Evolutionary conservation across 2,113 vertebrate species (phyloP).

Genomic region (Zapornia atra): DNA sequence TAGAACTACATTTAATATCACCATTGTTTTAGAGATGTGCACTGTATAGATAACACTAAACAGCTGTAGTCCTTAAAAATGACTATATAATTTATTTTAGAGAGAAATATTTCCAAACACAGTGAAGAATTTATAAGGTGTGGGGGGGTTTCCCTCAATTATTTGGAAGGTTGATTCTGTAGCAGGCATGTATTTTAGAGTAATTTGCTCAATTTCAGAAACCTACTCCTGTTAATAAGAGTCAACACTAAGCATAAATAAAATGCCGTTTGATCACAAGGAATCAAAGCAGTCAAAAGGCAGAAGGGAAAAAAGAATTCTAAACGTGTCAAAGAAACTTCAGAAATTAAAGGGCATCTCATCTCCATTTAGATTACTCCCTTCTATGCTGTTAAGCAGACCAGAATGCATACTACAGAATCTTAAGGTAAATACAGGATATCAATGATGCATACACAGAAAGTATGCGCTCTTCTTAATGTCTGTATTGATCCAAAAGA

Average conservation of each 20-base stretch:
- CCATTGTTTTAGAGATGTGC: background rate
- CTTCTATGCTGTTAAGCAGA: background rate
- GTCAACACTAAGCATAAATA: background rate
- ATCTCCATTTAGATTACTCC: background rate
- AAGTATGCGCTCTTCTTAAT: background rate
- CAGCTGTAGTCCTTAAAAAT: background rate
- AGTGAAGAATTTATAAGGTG: background rate
- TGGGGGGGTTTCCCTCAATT: background rate
- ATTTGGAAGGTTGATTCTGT: background rate
- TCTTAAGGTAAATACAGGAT: background rate
- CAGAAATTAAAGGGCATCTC: background rate
- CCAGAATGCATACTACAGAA: background rate
- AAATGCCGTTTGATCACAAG: background rate
- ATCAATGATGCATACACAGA: accelerated
- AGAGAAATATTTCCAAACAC: background rate
- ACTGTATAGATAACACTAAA: background rate
- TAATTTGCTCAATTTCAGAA: background rate
- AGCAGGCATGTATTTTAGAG: background rate
- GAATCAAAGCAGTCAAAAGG: background rate
- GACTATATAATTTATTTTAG: background rate
- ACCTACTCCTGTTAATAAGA: background rate
- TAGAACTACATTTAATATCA: background rate
- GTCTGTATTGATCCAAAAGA: background rate
- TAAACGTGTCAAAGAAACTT: background rate
- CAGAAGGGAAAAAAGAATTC: background rate